These are phyloP conservation scores for Megaceryle alcyon DNA, from an alignment of 2,797 vertebrate species.

Conservation along the genomic window DNA sequence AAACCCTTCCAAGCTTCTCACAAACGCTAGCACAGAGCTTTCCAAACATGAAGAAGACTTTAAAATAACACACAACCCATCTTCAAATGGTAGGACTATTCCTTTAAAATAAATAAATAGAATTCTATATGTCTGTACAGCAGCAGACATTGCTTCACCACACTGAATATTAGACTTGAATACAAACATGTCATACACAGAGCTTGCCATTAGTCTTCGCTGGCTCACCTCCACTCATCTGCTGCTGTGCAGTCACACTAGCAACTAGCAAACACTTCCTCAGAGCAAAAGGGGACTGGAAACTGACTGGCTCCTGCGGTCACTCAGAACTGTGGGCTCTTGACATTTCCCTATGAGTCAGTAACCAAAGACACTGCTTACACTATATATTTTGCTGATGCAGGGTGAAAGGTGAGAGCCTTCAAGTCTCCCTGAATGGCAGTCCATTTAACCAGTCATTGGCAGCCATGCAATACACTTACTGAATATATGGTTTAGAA, in stretches of 20 bases:
- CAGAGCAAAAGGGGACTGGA: not conserved
- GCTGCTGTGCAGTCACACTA: not conserved
- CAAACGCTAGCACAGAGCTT: not conserved
- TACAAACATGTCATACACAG: not conserved
- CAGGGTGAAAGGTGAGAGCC: not conserved
- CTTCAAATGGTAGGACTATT: not conserved
- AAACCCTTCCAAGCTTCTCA: not conserved
- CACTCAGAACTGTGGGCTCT: not conserved
- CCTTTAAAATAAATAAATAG: not conserved
- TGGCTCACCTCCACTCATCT: not conserved
- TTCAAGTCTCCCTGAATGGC: not conserved
- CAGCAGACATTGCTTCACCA: not conserved
- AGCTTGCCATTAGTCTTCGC: too few relatives aligned
- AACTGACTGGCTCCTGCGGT: not conserved
- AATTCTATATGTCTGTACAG: not conserved
- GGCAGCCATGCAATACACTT: not conserved
- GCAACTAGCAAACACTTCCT: not conserved
- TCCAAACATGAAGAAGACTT: not conserved
- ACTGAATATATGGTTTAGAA: not conserved
- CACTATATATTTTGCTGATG: not conserved
- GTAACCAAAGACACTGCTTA: not conserved
- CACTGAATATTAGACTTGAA: not conserved
- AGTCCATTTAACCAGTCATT: not conserved
- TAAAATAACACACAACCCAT: not conserved
- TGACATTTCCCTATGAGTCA: not conserved